Evolutionary conservation across 2,113 vertebrate species (phyloP).

Genomic region (Henicopernis longicauda): DNA sequence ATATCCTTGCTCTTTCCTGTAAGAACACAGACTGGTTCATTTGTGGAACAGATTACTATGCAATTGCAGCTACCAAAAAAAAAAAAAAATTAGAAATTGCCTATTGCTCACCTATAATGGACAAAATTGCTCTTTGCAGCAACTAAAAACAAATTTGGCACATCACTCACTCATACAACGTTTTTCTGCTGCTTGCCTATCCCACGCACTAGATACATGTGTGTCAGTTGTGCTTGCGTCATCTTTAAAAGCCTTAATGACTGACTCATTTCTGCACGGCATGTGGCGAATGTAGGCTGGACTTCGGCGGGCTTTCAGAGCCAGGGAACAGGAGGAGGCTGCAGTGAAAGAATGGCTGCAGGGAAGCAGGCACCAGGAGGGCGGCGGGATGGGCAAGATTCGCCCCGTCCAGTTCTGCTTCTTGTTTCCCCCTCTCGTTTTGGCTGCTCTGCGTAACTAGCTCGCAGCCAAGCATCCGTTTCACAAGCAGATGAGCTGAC

Average conservation of each 20-base stretch:
- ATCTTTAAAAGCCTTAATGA: constrained; percentile 9
- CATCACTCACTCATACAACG: fast-evolving
- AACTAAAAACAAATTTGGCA: background rate
- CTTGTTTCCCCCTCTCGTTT: fast-evolving
- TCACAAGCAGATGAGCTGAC: fast-evolving
- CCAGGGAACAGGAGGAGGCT: background rate
- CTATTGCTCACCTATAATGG: background rate
- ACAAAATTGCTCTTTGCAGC: background rate
- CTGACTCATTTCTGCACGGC: constrained; percentile 11
- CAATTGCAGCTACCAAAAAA: background rate
- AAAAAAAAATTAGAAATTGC: background rate
- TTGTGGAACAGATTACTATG: background rate
- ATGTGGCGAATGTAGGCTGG: background rate
- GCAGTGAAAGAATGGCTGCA: fast-evolving
- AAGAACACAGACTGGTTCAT: background rate
- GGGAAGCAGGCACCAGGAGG: background rate
- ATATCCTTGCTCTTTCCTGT: background rate
- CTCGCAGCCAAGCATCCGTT: fast-evolving
- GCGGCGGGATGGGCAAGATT: fast-evolving
- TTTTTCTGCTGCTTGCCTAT: background rate
- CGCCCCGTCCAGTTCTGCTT: background rate
- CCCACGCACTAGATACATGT: background rate
- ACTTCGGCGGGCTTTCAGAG: background rate
- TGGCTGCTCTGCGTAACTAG: fast-evolving
- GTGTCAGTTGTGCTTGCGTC: background rate